Evolutionary conservation across 2,113 vertebrate species (phyloP).

Genomic region (Zosterops lateralis): DNA sequence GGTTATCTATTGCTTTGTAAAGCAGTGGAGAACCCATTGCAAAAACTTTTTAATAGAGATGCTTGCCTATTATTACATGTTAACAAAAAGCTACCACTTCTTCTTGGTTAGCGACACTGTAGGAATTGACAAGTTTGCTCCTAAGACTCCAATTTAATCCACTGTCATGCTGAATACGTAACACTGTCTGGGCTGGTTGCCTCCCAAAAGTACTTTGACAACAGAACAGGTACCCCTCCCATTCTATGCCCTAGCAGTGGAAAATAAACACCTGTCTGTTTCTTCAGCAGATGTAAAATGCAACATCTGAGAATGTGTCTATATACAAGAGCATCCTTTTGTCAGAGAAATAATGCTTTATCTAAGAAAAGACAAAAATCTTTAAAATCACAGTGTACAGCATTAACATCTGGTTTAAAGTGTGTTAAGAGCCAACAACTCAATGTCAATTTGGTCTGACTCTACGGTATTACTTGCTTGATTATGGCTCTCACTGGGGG

Average conservation of each 20-base stretch:
- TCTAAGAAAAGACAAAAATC: neutral
- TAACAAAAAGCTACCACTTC: neutral
- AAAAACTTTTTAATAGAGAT: neutral
- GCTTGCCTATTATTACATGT: neutral
- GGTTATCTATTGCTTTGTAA: neutral
- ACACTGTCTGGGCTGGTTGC: neutral
- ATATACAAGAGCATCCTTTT: neutral
- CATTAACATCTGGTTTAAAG: conserved; percentile 73
- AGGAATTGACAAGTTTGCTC: neutral
- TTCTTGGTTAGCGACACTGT: neutral
- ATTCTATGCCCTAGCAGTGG: neutral
- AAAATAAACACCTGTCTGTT: neutral
- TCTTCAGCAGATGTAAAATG: neutral
- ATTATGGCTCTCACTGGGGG: conserved; percentile 69
- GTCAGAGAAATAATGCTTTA: neutral
- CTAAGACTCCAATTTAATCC: neutral
- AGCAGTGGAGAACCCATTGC: neutral
- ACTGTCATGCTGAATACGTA: neutral
- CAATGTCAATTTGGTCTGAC: conserved; percentile 74
- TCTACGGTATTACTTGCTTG: conserved; percentile 65
- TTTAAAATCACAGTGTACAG: conserved; percentile 21
- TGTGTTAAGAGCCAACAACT: conserved; percentile 69
- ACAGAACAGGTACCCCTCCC: neutral
- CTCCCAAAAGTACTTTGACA: neutral
- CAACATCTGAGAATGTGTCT: neutral